These are phyloP conservation scores for Drepana falcataria DNA, from an alignment of 2,888 invertebrate genomes.

Conservation along the genomic window DNA sequence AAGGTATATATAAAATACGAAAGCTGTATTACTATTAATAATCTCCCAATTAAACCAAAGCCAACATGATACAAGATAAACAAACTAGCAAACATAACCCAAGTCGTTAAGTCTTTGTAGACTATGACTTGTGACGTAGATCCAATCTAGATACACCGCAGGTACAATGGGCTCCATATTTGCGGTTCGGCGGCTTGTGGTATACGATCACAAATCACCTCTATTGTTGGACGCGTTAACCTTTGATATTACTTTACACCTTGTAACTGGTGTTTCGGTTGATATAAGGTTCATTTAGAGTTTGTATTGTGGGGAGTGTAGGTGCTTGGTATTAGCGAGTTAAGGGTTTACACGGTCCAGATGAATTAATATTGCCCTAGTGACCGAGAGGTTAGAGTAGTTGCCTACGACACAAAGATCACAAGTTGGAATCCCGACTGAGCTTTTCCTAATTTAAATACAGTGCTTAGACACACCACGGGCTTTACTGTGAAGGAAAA, in stretches of 20 bases:
- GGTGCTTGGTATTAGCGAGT: too few species aligned
- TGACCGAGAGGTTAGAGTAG: too few species aligned
- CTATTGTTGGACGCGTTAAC: constrained; percentile 22
- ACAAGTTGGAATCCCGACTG: too few species aligned
- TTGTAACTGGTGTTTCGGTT: not conserved
- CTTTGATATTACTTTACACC: constrained; percentile 1
- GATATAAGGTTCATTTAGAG: not conserved
- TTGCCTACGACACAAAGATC: too few species aligned
- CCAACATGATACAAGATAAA: not conserved
- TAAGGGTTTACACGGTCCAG: too few species aligned
- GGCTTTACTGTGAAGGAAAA: too few species aligned
- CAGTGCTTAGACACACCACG: too few species aligned
- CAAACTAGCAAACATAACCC: not conserved
- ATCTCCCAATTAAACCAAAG: not conserved
- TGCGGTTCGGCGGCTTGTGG: constrained; percentile 23
- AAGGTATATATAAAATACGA: too few species aligned
- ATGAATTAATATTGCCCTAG: too few species aligned
- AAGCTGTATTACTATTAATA: not conserved
- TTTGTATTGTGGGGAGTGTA: not conserved
- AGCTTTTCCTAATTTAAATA: too few species aligned
- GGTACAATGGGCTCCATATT: constrained; percentile 26
- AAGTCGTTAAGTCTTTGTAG: constrained; percentile 8
- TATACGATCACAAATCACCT: constrained; percentile 27
- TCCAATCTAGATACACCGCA: constrained; percentile 27
- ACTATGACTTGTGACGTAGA: constrained; percentile 15